Percentiles rank a stretch among this genome's conserved stretches.
Conservation (phyloP, 2,113 vertebrate genomes). For the Aix galericulata region DNA sequence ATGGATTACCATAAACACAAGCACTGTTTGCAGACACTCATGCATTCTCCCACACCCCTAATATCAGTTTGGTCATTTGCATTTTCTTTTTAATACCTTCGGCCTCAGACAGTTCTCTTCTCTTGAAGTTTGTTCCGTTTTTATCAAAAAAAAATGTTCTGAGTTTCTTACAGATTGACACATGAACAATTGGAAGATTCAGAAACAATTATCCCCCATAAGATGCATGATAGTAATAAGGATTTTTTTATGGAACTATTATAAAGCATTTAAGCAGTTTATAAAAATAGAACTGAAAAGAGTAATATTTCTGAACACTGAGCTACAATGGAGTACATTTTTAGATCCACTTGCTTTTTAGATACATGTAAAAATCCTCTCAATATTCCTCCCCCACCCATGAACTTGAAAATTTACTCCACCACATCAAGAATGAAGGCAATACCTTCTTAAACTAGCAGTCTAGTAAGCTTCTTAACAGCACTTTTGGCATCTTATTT, state of each 20-base stretch:
- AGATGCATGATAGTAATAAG: slow-evolving; percentile 24
- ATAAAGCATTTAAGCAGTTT: slow-evolving; percentile 33
- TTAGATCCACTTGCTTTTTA: slow-evolving; percentile 46
- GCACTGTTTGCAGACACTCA: neutral
- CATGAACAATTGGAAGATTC: slow-evolving; percentile 20
- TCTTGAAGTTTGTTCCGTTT: neutral
- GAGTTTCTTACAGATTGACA: slow-evolving; percentile 26
- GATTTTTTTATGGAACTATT: slow-evolving; percentile 23
- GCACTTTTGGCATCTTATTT: neutral
- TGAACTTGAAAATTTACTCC: slow-evolving; percentile 49
- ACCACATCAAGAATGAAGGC: slow-evolving; percentile 35
- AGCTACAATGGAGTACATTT: slow-evolving; percentile 56
- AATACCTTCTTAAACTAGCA: neutral
- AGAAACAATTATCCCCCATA: slow-evolving; percentile 46
- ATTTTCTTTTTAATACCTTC: neutral
- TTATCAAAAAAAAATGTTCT: slow-evolving; percentile 21
- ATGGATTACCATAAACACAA: neutral
- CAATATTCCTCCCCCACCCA: neutral
- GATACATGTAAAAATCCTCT: slow-evolving; percentile 20
- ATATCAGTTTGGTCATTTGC: neutral
- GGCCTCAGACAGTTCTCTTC: neutral
- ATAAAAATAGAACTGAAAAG: slow-evolving; percentile 65
- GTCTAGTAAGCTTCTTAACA: neutral
- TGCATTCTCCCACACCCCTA: neutral
- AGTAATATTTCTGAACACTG: slow-evolving; percentile 53